phyloP scores from a whole-genome alignment of 2,888 invertebrate species.

The Netelia inedita region DNA sequence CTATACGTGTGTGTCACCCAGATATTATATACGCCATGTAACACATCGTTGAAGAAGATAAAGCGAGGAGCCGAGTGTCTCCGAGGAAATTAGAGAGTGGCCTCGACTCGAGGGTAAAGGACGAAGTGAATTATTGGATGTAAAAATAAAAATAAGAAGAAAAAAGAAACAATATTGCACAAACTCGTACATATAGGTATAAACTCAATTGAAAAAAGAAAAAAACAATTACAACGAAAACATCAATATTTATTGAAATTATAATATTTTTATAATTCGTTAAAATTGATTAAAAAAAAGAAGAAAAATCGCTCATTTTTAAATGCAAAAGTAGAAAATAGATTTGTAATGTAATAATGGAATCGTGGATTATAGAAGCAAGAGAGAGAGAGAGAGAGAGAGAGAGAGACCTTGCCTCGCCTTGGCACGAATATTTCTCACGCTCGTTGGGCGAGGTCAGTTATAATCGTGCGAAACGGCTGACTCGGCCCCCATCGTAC shows the following conservation, averaged over 20 bases:
- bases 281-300: neutral
- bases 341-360: conserved; percentile 32
- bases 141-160: neutral
- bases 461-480: conserved; percentile 73
- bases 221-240: too few species aligned
- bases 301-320: neutral
- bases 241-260: too few species aligned
- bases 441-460: conserved; percentile 76
- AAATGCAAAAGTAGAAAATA: neutral
- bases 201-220: too few species aligned
- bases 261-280: too few species aligned
- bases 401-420: conserved; percentile 74
- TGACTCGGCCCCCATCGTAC: conserved; percentile 65
- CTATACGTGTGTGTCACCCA: conserved; percentile 6
- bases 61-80: conserved; percentile 29
- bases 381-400: neutral
- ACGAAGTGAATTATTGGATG: neutral
- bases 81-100: conserved; percentile 48
- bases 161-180: neutral
- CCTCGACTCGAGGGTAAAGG: conserved; percentile 20
- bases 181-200: too few species aligned
- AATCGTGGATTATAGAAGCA: conserved; percentile 21
- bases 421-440: conserved; percentile 76
- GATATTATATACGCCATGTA: conserved; percentile 8
- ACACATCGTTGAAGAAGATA: conserved; percentile 9